Percentiles rank a stretch among this genome's conserved stretches.
Evolutionary conservation across 2,797 vertebrate genomes (phyloP).

Genomic region (Rhabdophis nuchalis): DNA sequence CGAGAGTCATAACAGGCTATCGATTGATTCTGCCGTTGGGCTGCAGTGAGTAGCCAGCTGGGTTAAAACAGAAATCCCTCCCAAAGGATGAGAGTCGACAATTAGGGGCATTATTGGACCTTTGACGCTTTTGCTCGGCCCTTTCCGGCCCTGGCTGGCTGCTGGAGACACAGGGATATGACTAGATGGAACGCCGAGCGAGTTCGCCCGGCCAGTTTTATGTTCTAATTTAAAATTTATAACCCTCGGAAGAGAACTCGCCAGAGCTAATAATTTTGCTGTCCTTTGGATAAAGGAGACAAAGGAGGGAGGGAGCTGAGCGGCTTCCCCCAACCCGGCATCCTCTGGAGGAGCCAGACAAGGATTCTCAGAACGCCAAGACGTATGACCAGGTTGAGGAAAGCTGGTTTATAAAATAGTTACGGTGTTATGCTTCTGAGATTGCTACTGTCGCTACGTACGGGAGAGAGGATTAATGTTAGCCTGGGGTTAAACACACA

Average conservation of each 20-base stretch:
- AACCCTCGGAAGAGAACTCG: conserved; percentile 16
- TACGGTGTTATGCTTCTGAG: background rate
- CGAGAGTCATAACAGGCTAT: conserved; percentile 66
- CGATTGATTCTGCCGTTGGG: conserved; percentile 64
- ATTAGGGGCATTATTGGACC: conserved; percentile 64
- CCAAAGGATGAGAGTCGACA: conserved; percentile 60
- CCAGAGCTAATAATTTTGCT: background rate
- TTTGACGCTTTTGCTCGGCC: conserved; percentile 60
- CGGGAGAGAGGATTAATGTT: background rate
- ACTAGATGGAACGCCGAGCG: conserved; percentile 21
- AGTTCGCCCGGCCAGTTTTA: conserved; percentile 55
- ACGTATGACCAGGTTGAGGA: background rate
- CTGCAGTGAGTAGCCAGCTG: conserved; percentile 61
- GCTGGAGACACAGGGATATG: conserved; percentile 47
- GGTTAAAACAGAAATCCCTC: conserved; percentile 61
- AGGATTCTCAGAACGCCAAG: background rate
- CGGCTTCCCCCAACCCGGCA: background rate
- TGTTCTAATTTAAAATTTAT: conserved; percentile 62
- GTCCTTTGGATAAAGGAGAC: background rate
- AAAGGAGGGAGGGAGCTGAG: background rate
- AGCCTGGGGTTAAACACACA: background rate
- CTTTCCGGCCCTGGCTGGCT: conserved; percentile 52
- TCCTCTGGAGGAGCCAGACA: background rate
- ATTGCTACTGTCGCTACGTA: background rate
- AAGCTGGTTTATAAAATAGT: background rate